Conservation (phyloP, 1,140 invertebrate genomes). For the Tetramorium alpestre region DNA sequence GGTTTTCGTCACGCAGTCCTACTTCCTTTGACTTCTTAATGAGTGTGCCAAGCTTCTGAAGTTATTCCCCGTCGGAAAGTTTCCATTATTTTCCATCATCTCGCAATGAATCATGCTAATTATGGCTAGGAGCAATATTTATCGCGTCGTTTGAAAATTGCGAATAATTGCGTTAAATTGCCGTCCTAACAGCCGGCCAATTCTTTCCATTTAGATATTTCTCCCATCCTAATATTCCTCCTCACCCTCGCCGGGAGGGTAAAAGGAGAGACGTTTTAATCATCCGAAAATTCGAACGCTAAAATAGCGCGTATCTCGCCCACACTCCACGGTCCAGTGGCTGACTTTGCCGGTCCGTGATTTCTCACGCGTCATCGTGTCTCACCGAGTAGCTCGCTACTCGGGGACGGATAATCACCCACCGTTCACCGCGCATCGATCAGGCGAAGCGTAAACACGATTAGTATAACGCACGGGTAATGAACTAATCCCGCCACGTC, state of each 20-base stretch:
- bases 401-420: conserved; percentile 68
- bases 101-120: conserved; percentile 52
- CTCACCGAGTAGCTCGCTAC: conserved; percentile 54
- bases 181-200: not conserved
- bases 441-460: conserved; percentile 77
- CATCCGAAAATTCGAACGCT: not conserved
- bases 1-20: conserved; percentile 71
- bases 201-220: not conserved
- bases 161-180: conserved; percentile 33
- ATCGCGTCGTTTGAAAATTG: conserved; percentile 30
- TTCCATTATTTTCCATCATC: conserved; percentile 62
- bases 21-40: conserved; percentile 66
- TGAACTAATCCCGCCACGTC: conserved; percentile 78
- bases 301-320: not conserved
- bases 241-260: not conserved
- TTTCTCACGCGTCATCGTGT: conserved; percentile 67
- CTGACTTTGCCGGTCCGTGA: conserved; percentile 33
- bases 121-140: conserved; percentile 11
- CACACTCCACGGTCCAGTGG: not conserved
- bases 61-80: conserved; percentile 53
- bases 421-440: conserved; percentile 72
- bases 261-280: not conserved
- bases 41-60: conserved; percentile 44
- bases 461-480: conserved; percentile 79
- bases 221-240: not conserved